Evolutionary conservation across 2,113 vertebrate species (phyloP).

Genomic region (Anarhynchus alexandrinus): DNA sequence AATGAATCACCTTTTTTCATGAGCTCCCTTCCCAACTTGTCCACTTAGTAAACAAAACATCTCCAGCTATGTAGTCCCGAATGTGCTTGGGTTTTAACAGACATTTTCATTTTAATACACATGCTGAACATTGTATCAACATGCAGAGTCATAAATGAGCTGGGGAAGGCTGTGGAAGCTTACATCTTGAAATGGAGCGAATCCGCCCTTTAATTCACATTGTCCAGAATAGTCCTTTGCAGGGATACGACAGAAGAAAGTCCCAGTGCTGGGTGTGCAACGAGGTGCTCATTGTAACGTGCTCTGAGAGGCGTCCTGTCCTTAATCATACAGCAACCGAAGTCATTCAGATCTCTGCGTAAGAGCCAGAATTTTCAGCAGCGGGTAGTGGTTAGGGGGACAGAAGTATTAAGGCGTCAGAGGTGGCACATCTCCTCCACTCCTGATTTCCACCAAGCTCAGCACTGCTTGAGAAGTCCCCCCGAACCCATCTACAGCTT

Average conservation of each 20-base stretch:
- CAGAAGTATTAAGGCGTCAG: background rate
- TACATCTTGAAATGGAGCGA: accelerated
- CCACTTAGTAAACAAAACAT: background rate
- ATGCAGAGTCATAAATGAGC: background rate
- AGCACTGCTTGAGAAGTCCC: background rate
- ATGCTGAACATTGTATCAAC: background rate
- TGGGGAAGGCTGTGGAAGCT: background rate
- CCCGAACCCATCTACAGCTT: background rate
- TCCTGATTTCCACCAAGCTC: background rate
- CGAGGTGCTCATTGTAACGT: background rate
- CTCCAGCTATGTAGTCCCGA: background rate
- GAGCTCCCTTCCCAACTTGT: background rate
- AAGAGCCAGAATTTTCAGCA: background rate
- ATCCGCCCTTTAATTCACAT: background rate
- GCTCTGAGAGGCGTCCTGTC: background rate
- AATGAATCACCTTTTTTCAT: background rate
- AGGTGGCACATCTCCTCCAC: too few species aligned
- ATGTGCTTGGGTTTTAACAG: background rate
- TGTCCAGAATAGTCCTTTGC: background rate
- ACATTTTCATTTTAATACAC: background rate
- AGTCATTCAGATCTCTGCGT: background rate
- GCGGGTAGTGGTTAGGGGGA: background rate
- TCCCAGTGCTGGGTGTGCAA: accelerated
- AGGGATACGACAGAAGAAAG: background rate
- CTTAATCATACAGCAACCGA: background rate